A percentile compares a stretch with the other conserved stretches of the same genome.
These are phyloP conservation scores for Heliconius nattereri DNA, from an alignment of 1,140 invertebrate species.

Conservation along the genomic window DNA sequence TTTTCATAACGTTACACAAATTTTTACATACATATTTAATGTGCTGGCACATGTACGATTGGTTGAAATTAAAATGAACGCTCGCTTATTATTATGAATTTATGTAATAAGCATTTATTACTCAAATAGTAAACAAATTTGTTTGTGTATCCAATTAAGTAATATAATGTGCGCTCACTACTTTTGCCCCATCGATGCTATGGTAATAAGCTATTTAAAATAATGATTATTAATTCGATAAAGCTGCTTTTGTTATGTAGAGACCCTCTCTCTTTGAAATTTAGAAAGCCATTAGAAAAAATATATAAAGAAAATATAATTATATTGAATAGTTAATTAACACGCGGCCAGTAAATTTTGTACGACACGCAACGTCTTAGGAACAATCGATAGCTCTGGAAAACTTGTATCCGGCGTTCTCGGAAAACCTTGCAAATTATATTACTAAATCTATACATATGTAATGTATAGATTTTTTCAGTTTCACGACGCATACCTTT, in stretches of 20 bases:
- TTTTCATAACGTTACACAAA: not conserved
- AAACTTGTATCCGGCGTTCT: conserved; percentile 18
- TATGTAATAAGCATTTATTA: not conserved
- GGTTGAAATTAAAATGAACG: not conserved
- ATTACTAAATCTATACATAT: not conserved
- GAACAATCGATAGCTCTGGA: conserved; percentile 21
- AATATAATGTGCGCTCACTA: not conserved
- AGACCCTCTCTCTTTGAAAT: not conserved
- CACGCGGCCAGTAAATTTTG: not conserved
- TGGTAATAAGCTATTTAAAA: not conserved
- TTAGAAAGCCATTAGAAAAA: not conserved
- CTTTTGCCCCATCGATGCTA: not conserved
- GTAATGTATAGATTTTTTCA: no score
- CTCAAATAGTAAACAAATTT: not conserved
- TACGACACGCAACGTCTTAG: conserved; percentile 19
- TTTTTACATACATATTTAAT: not conserved
- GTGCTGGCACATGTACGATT: not conserved
- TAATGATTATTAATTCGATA: not conserved
- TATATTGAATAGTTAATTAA: not conserved
- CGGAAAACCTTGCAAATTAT: not conserved
- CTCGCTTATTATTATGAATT: not conserved
- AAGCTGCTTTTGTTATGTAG: not conserved
- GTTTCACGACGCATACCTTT: no score
- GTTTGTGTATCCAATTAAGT: not conserved
- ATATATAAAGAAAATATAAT: not conserved